Evolutionary conservation across 2,113 vertebrate species (phyloP).

Genomic region (Penelope pileata): DNA sequence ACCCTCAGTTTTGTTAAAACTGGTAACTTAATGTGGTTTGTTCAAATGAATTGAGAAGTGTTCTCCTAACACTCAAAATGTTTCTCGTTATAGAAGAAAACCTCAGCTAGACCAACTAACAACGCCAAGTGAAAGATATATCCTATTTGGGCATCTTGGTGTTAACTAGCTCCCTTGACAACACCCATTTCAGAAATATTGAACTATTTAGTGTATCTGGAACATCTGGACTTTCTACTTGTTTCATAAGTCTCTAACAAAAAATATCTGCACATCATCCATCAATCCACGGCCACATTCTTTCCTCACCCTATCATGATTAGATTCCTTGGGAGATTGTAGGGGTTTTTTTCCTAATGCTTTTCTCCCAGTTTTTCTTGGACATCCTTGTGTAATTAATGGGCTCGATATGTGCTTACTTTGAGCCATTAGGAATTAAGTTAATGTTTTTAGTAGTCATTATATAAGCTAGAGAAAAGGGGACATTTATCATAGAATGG

Average conservation of each 20-base stretch:
- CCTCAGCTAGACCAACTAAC: not conserved
- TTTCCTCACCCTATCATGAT: conserved; percentile 67
- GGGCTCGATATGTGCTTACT: not conserved
- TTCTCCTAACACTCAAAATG: not conserved
- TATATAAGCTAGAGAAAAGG: not conserved
- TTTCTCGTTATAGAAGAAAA: not conserved
- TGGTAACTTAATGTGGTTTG: not conserved
- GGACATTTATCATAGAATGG: not conserved
- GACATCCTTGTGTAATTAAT: conserved; percentile 24
- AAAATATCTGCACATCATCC: conserved; percentile 63
- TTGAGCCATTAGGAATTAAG: conserved; percentile 6
- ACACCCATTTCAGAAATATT: conserved; percentile 51
- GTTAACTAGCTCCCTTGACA: conserved; percentile 48
- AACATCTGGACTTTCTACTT: conserved; percentile 68
- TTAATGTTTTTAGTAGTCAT: not conserved
- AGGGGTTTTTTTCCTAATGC: not conserved
- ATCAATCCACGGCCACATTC: conserved; percentile 54
- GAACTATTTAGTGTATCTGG: conserved; percentile 43
- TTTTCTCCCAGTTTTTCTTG: conserved; percentile 52
- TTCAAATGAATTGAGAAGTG: not conserved
- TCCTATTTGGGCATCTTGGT: conserved; percentile 32
- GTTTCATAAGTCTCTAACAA: conserved; percentile 57
- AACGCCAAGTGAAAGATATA: not conserved
- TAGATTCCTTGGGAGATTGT: conserved; percentile 48
- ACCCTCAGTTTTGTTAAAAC: not conserved